Evolutionary conservation across 2,888 invertebrate species (phyloP).

Genomic region (Sisyra nigra): DNA sequence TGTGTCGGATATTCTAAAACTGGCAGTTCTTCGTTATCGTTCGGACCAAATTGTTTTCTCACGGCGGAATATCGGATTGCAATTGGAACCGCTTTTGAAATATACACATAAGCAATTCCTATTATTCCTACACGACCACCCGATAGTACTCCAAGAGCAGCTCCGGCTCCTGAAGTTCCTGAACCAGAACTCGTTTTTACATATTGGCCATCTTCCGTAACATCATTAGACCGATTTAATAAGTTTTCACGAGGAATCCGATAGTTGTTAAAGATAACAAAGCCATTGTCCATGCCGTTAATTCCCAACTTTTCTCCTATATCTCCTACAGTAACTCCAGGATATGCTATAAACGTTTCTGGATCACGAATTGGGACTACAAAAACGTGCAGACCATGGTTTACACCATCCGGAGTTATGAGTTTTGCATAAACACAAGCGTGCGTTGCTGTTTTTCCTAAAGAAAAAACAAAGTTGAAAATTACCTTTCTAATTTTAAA

Average conservation of each 20-base stretch:
- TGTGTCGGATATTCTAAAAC: conserved; percentile 86
- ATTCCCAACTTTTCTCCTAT: conserved; percentile 84
- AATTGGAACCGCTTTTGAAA: conserved; percentile 63
- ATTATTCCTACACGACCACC: conserved; percentile 66
- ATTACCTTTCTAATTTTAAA: background rate
- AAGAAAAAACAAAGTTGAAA: no score
- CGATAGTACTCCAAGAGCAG: conserved; percentile 69
- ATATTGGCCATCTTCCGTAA: conserved; percentile 71
- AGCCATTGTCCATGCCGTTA: conserved; percentile 89
- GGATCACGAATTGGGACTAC: conserved; percentile 73
- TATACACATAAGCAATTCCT: conserved; percentile 38
- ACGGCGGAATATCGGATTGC: conserved; percentile 77
- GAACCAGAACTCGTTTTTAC: conserved; percentile 31
- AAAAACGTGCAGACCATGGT: conserved; percentile 79
- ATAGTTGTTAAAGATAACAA: conserved; percentile 64
- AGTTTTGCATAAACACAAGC: conserved; percentile 80
- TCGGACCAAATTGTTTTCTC: conserved; percentile 76
- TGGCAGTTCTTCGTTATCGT: conserved; percentile 53
- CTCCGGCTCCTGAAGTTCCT: conserved; percentile 69
- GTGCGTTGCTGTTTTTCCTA: conserved; percentile 70
- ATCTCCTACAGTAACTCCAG: conserved; percentile 78
- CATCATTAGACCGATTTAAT: conserved; percentile 73
- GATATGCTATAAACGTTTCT: conserved; percentile 47
- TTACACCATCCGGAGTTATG: conserved; percentile 55
- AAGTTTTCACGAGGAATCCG: conserved; percentile 63